Conservation (phyloP, 2,888 invertebrate species). For the Chloromyia formosa region DNA sequence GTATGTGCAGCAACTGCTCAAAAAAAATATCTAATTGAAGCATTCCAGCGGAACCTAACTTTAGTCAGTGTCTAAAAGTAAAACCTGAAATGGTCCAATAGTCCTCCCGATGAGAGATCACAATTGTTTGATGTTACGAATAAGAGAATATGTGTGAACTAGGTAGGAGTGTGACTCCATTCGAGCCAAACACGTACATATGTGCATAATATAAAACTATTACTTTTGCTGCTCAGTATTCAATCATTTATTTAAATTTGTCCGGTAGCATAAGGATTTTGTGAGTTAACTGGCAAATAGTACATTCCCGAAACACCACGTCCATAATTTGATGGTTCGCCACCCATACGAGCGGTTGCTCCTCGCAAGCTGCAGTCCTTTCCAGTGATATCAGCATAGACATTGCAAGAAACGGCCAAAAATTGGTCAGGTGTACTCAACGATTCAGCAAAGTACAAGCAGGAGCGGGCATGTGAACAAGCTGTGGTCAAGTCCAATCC, state of each 20-base stretch:
- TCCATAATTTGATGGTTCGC: constrained; percentile 44
- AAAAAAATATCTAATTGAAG: too few relatives aligned
- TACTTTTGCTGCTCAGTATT: too few relatives aligned
- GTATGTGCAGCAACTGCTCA: too few relatives aligned
- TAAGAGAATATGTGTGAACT: too few relatives aligned
- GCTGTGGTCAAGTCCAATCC: constrained; percentile 33
- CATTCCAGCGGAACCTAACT: too few relatives aligned
- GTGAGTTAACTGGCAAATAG: constrained; percentile 38
- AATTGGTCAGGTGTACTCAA: neutral
- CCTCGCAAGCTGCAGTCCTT: constrained; percentile 43
- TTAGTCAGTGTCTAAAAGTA: too few relatives aligned
- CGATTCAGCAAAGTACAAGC: constrained; percentile 47
- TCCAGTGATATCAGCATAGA: neutral
- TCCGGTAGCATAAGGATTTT: constrained; percentile 43
- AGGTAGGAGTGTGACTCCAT: too few relatives aligned
- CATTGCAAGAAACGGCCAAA: neutral
- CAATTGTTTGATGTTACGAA: too few relatives aligned
- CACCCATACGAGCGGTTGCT: constrained; percentile 41
- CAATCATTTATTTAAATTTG: constrained; percentile 29
- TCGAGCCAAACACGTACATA: too few relatives aligned
- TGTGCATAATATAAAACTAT: too few relatives aligned
- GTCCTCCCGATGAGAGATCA: too few relatives aligned
- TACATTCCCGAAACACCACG: constrained; percentile 38
- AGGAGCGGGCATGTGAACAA: constrained; percentile 48
- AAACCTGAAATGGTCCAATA: too few relatives aligned